Evolutionary conservation across 2,888 invertebrate genomes (phyloP).

Genomic region (Sympetrum striolatum): DNA sequence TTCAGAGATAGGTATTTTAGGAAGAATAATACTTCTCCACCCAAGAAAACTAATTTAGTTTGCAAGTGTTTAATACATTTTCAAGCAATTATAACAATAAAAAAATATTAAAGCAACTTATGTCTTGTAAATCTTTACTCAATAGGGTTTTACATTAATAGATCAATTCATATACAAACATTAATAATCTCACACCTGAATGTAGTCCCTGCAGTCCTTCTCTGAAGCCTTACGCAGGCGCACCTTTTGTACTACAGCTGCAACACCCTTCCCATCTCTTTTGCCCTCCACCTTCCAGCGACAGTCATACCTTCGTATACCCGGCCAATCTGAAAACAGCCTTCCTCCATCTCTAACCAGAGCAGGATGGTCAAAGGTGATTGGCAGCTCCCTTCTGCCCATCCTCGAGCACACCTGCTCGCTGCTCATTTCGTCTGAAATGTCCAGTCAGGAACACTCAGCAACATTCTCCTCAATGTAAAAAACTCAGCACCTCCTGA

Average conservation of each 20-base stretch:
- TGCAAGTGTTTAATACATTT: too few relatives aligned
- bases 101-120: too few relatives aligned
- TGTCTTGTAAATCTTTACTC: too few relatives aligned
- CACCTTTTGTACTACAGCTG: neutral
- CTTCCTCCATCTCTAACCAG: constrained; percentile 12
- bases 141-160: too few relatives aligned
- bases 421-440: constrained; percentile 36
- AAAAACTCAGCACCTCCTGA: too few relatives aligned
- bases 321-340: constrained; percentile 24
- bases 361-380: constrained; percentile 6
- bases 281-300: constrained; percentile 19
- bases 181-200: neutral
- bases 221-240: neutral
- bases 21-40: too few relatives aligned
- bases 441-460: neutral
- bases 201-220: constrained; percentile 28
- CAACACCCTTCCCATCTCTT: constrained; percentile 6
- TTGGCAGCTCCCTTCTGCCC: constrained; percentile 1
- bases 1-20: too few relatives aligned
- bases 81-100: too few relatives aligned
- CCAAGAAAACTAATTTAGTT: too few relatives aligned
- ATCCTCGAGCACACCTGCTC: constrained; percentile 19
- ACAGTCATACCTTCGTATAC: constrained; percentile 7
- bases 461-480: too few relatives aligned
- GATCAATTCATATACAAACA: too few relatives aligned